phyloP scores from a whole-genome alignment of 2,888 invertebrate species.

The Spatulosminthurus flaviceps region DNA sequence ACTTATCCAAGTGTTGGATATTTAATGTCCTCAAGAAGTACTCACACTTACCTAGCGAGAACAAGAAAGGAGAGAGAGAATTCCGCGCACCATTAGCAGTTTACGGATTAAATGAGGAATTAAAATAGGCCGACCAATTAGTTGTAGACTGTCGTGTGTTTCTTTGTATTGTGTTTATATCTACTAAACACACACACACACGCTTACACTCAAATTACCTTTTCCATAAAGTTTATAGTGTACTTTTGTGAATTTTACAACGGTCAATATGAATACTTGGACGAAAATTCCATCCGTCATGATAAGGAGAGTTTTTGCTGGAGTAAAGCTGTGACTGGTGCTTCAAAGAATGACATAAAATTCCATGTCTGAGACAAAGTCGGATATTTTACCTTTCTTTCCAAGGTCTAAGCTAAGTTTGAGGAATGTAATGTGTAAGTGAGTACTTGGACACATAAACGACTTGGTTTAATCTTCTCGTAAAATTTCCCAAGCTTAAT shows the following conservation, averaged over 20 bases:
- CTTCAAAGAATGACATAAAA: not conserved
- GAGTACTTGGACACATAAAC: too few species aligned
- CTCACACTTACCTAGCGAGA: not conserved
- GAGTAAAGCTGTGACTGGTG: not conserved
- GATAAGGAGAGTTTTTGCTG: not conserved
- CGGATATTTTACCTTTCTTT: not conserved
- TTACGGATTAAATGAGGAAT: not conserved
- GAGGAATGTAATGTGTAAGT: too few species aligned
- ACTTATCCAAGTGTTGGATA: not conserved
- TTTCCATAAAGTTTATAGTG: too few species aligned
- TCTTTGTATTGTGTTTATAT: too few species aligned
- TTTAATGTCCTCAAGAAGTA: not conserved
- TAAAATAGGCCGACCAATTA: not conserved
- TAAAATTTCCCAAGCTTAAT: too few species aligned
- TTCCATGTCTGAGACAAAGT: not conserved
- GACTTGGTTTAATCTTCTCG: too few species aligned
- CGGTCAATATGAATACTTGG: too few species aligned
- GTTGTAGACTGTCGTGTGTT: not conserved
- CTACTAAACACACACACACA: too few species aligned
- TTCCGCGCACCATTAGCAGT: not conserved
- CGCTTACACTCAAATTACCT: slow-evolving; percentile 6
- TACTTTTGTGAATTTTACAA: too few species aligned
- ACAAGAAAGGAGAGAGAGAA: too few species aligned
- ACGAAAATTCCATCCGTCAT: not conserved
- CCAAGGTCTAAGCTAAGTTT: not conserved